A percentile compares a stretch with the other conserved stretches of the same genome.
Evolutionary conservation across 2,797 vertebrate genomes (phyloP).

Genomic region (Chelon auratus): DNA sequence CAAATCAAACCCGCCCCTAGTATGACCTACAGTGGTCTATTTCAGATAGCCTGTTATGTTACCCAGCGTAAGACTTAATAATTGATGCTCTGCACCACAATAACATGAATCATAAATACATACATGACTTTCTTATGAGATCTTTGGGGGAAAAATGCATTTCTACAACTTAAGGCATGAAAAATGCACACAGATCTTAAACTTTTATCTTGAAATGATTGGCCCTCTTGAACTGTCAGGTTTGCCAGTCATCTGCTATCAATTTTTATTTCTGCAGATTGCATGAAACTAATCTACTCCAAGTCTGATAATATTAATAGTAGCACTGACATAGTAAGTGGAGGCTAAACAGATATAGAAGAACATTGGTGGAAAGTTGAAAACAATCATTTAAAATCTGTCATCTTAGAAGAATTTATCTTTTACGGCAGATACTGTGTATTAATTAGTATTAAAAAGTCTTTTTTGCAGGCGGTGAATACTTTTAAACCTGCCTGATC

Average conservation of each 20-base stretch:
- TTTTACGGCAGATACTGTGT: no score
- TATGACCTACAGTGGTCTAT: constrained; percentile 46
- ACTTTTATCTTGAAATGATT: constrained; percentile 27
- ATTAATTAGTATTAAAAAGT: no score
- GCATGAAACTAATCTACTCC: no score
- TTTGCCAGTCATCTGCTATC: not conserved
- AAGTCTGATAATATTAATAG: no score
- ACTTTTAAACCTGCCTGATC: not conserved
- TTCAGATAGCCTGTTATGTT: constrained; percentile 26
- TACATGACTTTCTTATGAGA: constrained; percentile 21
- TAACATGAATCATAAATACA: constrained; percentile 54
- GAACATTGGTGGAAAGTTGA: no score
- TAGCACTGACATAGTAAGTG: no score
- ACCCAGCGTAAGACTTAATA: constrained; percentile 11
- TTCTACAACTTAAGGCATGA: constrained; percentile 14
- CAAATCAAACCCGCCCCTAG: constrained; percentile 50
- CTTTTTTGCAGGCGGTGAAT: no score
- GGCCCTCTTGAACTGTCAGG: not conserved
- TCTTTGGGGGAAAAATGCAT: constrained; percentile 2
- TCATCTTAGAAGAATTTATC: no score
- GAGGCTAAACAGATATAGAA: no score
- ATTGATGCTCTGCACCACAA: constrained; percentile 39
- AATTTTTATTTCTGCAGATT: not conserved
- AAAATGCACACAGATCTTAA: constrained; percentile 8
- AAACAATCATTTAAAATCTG: no score